Percentiles rank a stretch among this genome's conserved stretches.
Evolutionary conservation across 2,113 vertebrate species (phyloP).

Genomic region (Notarius lentiginosus): DNA sequence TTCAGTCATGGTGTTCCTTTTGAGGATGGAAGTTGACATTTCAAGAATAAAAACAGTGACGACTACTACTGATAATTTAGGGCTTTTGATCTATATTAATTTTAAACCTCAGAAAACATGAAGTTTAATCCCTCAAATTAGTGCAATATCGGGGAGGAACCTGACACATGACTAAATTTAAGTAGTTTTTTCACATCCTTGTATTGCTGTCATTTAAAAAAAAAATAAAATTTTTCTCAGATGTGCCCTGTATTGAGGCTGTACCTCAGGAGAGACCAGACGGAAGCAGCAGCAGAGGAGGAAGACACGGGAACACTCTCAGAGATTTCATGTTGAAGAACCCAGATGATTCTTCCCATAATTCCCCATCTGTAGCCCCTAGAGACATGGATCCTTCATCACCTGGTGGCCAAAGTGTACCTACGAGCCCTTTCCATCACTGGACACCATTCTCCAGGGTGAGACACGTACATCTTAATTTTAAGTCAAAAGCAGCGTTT

Average conservation of each 20-base stretch:
- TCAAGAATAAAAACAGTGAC: not conserved
- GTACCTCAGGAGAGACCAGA: conserved; percentile 52
- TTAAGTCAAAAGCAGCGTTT: not conserved
- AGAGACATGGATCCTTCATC: conserved; percentile 23
- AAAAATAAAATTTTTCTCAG: conserved; percentile 41
- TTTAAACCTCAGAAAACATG: not conserved
- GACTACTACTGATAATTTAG: too few relatives aligned
- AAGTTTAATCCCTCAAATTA: not conserved
- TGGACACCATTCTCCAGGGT: conserved; percentile 68
- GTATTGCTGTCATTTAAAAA: not conserved
- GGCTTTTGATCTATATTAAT: too few relatives aligned
- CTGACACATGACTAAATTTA: not conserved
- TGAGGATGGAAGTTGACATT: not conserved
- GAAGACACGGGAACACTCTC: conserved; percentile 59
- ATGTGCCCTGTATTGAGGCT: conserved; percentile 57
- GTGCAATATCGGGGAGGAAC: not conserved
- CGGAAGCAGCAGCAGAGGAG: not conserved
- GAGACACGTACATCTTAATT: not conserved
- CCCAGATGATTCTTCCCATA: conserved; percentile 30
- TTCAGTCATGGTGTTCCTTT: not conserved
- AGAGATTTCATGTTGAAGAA: conserved; percentile 75
- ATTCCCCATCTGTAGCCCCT: conserved; percentile 27
- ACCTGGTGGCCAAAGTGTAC: conserved; percentile 37
- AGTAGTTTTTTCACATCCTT: not conserved
- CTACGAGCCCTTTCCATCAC: conserved; percentile 48